These are phyloP conservation scores for Silvanus unidentatus DNA, from an alignment of 2,888 invertebrate species.

Conservation along the genomic window DNA sequence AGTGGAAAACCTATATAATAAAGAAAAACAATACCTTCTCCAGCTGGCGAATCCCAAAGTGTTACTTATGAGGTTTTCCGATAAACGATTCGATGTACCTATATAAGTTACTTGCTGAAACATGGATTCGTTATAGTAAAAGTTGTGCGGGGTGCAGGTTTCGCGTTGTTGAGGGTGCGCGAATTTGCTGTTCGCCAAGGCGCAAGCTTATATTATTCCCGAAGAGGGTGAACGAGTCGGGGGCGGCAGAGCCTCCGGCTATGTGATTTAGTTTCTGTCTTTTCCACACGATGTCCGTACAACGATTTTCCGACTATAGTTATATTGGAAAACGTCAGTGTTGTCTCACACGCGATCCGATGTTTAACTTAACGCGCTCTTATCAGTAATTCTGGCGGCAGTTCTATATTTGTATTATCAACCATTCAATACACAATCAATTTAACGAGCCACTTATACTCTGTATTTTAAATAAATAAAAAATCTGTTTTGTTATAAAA, in stretches of 20 bases:
- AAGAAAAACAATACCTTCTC: constrained; percentile 4
- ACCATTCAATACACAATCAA: no score
- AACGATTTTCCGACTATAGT: constrained; percentile 19
- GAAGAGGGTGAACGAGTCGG: constrained; percentile 39
- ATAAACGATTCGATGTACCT: constrained; percentile 26
- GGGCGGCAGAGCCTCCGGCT: constrained; percentile 43
- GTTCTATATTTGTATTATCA: no score
- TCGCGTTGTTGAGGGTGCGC: constrained; percentile 33
- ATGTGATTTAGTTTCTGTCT: constrained; percentile 43
- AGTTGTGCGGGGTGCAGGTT: constrained; percentile 26
- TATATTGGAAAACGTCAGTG: constrained; percentile 29
- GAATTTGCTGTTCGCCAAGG: constrained; percentile 34
- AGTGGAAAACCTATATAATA: no score
- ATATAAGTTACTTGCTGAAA: constrained; percentile 28
- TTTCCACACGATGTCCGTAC: constrained; percentile 38
- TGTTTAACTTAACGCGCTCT: constrained; percentile 17
- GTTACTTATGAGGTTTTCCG: constrained; percentile 26
- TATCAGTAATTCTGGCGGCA: neutral
- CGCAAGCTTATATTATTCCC: constrained; percentile 41
- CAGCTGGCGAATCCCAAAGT: constrained; percentile 21
- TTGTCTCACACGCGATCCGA: constrained; percentile 28
- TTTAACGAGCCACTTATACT: no score
- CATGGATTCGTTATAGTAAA: constrained; percentile 28
- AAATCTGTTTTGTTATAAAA: no score
- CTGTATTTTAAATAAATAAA: no score